Evolutionary conservation across 2,113 vertebrate genomes (phyloP).

Genomic region (Ursus arctos): DNA sequence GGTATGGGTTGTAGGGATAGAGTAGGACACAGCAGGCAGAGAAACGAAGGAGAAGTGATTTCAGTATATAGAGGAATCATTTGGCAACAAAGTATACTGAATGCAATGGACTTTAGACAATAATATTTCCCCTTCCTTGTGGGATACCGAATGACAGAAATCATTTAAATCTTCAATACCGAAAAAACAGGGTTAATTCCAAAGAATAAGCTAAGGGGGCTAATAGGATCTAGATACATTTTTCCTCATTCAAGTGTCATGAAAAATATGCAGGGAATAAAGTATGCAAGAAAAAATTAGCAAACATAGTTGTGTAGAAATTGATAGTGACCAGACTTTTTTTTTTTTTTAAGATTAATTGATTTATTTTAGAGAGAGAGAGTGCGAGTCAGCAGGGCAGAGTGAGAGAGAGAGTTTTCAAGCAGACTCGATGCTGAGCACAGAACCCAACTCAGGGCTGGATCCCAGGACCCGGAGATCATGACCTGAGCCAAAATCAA

Average conservation of each 20-base stretch:
- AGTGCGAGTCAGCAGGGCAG: not conserved
- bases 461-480: not conserved
- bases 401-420: not conserved
- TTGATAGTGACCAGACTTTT: not conserved
- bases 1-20: not conserved
- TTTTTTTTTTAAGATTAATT: not conserved
- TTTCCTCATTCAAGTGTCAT: not conserved
- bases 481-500: not conserved
- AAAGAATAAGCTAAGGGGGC: not conserved
- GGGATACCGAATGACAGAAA: not conserved
- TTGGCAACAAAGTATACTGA: not conserved
- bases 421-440: not conserved
- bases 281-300: not conserved
- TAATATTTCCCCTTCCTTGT: not conserved
- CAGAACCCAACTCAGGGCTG: not conserved
- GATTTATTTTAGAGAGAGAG: not conserved
- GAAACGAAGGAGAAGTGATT: not conserved
- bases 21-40: not conserved
- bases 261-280: not conserved
- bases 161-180: not conserved
- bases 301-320: not conserved
- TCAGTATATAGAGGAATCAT: not conserved
- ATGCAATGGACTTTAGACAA: not conserved
- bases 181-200: not conserved
- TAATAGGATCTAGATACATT: not conserved